Conservation (phyloP, 92 coral and sea anemone genomes). For the Pocillopora grandis region DNA sequence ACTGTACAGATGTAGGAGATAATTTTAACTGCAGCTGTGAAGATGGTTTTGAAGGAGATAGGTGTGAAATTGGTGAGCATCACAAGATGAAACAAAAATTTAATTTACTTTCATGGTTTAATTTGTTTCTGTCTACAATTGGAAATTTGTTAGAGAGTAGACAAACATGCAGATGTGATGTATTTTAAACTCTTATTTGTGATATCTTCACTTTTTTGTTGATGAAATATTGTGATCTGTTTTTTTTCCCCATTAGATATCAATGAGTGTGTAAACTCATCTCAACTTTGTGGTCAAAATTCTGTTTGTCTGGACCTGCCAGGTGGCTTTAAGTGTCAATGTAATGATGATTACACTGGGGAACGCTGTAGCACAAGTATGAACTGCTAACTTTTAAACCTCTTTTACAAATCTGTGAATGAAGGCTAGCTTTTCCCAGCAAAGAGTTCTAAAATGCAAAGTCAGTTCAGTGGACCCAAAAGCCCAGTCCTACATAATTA, state of each 20-base stretch:
- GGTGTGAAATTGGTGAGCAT: conserved; percentile 83
- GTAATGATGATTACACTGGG: conserved; percentile 67
- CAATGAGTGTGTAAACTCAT: conserved; percentile 58
- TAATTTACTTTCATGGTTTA: neutral
- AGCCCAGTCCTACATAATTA: no score
- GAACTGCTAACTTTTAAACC: neutral
- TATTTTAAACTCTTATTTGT: no score
- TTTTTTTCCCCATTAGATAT: conserved; percentile 46
- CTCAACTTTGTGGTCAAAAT: conserved; percentile 35
- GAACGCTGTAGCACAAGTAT: conserved; percentile 62
- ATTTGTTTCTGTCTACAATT: no score
- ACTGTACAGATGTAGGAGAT: conserved; percentile 76
- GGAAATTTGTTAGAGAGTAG: no score
- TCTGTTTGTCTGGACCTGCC: conserved; percentile 70
- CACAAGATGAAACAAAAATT: neutral
- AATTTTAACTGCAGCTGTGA: conserved; percentile 70
- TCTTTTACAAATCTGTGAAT: neutral
- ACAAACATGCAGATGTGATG: no score
- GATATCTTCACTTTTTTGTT: no score
- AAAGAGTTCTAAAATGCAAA: no score
- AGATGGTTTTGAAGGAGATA: conserved; percentile 70
- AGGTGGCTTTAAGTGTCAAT: conserved; percentile 61
- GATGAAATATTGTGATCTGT: no score
- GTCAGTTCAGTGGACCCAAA: no score
- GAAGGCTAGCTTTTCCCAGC: neutral